Percentiles rank a stretch among this genome's conserved stretches.
Evolutionary conservation across 2,797 vertebrate species (phyloP).

Genomic region (Propithecus perrieri): DNA sequence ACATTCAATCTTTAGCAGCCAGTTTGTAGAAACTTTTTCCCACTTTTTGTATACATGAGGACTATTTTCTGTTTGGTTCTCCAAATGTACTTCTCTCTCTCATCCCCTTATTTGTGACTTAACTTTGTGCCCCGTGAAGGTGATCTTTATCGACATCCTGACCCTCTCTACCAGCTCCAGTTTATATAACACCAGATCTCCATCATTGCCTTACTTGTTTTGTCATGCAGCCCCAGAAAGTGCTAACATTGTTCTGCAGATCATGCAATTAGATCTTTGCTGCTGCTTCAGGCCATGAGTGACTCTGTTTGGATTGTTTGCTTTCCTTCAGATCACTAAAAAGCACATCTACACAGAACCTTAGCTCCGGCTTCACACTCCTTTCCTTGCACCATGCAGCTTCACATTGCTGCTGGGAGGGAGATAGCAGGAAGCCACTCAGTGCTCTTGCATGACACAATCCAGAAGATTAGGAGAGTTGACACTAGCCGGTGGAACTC

Average conservation of each 20-base stretch:
- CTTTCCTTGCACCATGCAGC: neutral
- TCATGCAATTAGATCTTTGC: neutral
- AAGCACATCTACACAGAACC: neutral
- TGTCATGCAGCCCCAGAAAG: fast-evolving
- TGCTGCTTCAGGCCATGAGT: neutral
- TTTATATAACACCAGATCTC: neutral
- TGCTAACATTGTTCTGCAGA: neutral
- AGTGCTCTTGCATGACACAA: neutral
- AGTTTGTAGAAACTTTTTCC: neutral
- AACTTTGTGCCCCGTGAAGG: neutral
- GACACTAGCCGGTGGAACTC: neutral
- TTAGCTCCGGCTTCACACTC: neutral
- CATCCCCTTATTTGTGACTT: neutral
- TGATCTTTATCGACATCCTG: neutral
- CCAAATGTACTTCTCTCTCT: neutral
- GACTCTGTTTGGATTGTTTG: neutral
- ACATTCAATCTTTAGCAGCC: neutral
- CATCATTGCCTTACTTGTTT: neutral
- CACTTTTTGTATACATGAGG: neutral
- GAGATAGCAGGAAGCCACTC: neutral
- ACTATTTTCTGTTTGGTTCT: neutral
- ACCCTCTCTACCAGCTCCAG: neutral
- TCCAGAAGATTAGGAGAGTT: neutral
- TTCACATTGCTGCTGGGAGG: neutral
- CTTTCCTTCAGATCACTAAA: neutral